phyloP scores from a whole-genome alignment of 2,888 invertebrate genomes.

The Phyto melanocephala region DNA sequence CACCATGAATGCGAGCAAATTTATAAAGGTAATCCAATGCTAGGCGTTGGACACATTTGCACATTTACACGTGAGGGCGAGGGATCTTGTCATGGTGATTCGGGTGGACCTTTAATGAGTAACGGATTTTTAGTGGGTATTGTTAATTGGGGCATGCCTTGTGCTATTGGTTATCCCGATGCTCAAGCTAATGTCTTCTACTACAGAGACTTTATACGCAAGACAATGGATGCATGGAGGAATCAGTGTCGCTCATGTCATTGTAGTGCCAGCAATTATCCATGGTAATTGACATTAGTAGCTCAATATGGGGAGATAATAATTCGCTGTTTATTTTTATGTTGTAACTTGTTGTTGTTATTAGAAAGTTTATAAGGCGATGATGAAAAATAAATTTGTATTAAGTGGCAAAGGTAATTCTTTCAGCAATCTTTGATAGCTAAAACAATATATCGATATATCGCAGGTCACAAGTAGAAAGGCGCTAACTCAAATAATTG shows the following conservation, averaged over 20 bases:
- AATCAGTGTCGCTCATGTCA: constrained; percentile 67
- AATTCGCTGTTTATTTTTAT: too few species aligned
- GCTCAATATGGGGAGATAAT: too few species aligned
- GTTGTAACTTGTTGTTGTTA: too few species aligned
- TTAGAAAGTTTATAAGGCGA: too few species aligned
- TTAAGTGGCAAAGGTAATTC: too few species aligned
- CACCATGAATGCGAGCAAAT: constrained; percentile 78
- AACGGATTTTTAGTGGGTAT: constrained; percentile 72
- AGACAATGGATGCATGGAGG: constrained; percentile 33
- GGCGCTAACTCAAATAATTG: too few species aligned
- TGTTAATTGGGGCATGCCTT: constrained; percentile 77
- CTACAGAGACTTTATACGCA: constrained; percentile 73
- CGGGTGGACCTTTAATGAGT: constrained; percentile 73
- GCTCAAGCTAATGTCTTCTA: constrained; percentile 70
- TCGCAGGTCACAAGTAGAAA: too few species aligned
- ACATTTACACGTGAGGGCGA: constrained; percentile 80
- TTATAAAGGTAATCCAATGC: constrained; percentile 76
- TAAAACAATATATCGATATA: too few species aligned
- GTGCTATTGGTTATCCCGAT: constrained; percentile 74
- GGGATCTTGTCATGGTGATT: constrained; percentile 78
- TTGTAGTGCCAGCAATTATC: constrained; percentile 71
- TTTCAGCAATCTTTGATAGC: too few species aligned
- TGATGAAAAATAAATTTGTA: too few species aligned
- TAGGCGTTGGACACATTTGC: constrained; percentile 81
- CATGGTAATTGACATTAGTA: neutral